Base-by-base conservation (phyloP, 1,140 invertebrate genomes). In the Hormaphis cornu region DNA sequence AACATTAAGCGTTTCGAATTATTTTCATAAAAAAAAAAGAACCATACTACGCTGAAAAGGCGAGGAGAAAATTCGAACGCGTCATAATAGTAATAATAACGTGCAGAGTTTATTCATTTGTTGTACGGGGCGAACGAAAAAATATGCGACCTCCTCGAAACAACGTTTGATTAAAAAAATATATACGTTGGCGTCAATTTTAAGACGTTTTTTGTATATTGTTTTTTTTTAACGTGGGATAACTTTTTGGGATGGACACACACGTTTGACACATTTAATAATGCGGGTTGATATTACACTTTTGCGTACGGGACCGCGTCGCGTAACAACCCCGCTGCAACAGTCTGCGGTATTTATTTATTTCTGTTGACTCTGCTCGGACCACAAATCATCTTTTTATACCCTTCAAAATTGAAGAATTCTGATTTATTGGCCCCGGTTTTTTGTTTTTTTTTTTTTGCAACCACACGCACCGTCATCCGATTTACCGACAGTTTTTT, bases 181-280 rank as follows among this genome's bases (percentile, higher is more conserved):
- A n/a, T n/a, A 58, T 58, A 22, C 24, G 35, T 58, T 40, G 16
- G 9, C 9, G 20, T 24, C 16, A 24, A 40, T 40, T 53, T 33
- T 10, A 50, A 26, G n/a, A n/a, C n/a, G 10, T 54, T 54, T 54
- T 20, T 20, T 26, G 7, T n/a, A n/a, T n/a, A n/a, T n/a, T n/a
- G n/a, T n/a, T 28, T 18, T 53, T 3, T 20, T 20, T 18, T 58
- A 1, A 14, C 20, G 33, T 8, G 2, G 24, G 7, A 58, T 58
- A 24, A 37, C 20, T n/a, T 58, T 37, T 35, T 24, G 5, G 20
- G 7, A 10, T n/a, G 40, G 3, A 58, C 40, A 58, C 40, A n/a
- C n/a, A n/a, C n/a, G n/a, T 59, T 59, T 33, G 46, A 71, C 59
- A 56, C 46, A 58, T 71, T 30, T 56, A 48, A 20, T 58, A 58